Percentiles rank a stretch among this genome's conserved stretches.
Evolutionary conservation across 2,113 vertebrate species (phyloP).

Genomic region (Piprites chloris): DNA sequence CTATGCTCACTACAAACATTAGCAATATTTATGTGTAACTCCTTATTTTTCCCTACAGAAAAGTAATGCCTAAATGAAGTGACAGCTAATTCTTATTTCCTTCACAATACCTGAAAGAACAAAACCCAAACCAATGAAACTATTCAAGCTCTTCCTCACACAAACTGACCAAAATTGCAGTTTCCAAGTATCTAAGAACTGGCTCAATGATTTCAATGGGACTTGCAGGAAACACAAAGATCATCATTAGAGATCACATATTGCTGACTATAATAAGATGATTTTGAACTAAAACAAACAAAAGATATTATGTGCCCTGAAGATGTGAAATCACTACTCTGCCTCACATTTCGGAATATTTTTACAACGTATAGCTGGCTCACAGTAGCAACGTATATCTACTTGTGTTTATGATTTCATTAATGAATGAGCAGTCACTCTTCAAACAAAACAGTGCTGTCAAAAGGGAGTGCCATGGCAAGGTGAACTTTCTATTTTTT

Average conservation of each 20-base stretch:
- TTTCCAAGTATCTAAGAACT: not conserved
- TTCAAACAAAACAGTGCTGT: not conserved
- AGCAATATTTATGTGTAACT: not conserved
- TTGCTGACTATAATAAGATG: not conserved
- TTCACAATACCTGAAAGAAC: not conserved
- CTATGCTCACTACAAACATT: not conserved
- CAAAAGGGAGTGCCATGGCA: not conserved
- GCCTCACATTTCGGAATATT: not conserved
- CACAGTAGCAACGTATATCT: not conserved
- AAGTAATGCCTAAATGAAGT: not conserved
- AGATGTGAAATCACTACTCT: not conserved
- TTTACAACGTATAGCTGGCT: rapidly evolving
- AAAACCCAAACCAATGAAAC: not conserved
- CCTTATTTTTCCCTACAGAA: not conserved
- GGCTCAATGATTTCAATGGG: not conserved
- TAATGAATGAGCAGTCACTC: not conserved
- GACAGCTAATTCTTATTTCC: not conserved
- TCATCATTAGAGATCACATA: not conserved
- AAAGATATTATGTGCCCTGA: not conserved
- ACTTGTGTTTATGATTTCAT: not conserved
- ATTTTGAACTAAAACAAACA: not conserved
- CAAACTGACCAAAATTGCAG: not conserved
- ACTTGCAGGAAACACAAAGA: not conserved
- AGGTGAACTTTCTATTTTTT: not conserved
- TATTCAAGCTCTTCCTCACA: not conserved